Conservation (phyloP, 2,113 vertebrate species). For the Onychostoma macrolepis region DNA sequence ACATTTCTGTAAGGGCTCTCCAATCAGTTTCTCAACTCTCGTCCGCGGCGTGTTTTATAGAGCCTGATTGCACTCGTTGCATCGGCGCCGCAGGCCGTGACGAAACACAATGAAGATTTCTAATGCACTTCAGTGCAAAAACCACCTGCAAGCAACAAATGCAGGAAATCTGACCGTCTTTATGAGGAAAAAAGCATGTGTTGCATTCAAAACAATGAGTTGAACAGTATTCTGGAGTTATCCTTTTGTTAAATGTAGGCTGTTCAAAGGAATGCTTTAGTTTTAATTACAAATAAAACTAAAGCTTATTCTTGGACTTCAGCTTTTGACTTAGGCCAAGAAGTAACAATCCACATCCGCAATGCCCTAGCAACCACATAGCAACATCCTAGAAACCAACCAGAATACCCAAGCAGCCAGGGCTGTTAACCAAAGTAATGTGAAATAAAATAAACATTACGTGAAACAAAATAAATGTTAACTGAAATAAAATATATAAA, state of each 20-base stretch:
- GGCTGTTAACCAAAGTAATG: too few relatives aligned
- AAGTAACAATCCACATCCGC: neutral
- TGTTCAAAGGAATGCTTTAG: neutral
- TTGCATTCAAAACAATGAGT: neutral
- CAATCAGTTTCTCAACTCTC: constrained; percentile 14
- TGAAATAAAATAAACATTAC: too few relatives aligned
- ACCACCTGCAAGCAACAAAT: neutral
- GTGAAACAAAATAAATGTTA: too few relatives aligned
- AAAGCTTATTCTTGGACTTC: too few relatives aligned
- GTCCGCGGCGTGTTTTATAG: neutral
- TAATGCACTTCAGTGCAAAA: neutral
- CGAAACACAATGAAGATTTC: neutral
- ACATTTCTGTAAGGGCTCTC: constrained; percentile 7
- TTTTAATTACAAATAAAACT: too few relatives aligned
- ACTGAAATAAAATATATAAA: too few relatives aligned
- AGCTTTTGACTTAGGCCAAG: too few relatives aligned
- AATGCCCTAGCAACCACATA: neutral
- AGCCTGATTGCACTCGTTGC: constrained; percentile 17
- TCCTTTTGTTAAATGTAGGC: neutral
- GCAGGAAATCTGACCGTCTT: neutral
- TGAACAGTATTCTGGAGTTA: neutral
- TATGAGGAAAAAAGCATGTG: neutral
- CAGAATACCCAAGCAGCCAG: neutral
- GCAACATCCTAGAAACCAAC: neutral
- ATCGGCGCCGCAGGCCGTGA: neutral